Evolutionary conservation across 2,797 vertebrate genomes (phyloP), one percentile per base, ranked within the genome.

Genomic region (Chloroceryle amazona): DNA sequence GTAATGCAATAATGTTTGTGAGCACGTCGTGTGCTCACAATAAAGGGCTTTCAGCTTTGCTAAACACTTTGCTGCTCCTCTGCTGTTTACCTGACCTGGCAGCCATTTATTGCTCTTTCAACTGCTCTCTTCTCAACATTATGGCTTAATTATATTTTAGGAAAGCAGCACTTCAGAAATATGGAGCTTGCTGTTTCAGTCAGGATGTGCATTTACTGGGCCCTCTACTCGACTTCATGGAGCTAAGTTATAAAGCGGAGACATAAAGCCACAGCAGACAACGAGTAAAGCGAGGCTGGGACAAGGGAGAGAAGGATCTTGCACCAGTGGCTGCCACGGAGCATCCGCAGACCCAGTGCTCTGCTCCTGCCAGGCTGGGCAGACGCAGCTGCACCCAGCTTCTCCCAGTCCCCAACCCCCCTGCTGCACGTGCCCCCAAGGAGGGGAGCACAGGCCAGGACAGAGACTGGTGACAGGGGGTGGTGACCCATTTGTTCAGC

Each of bases 101-200:
- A 95, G 91, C 82, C 89, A 83, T 84, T 97, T 91, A 96, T 42
- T 86, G 94, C 95, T 89, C 89, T 41, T 81, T 68, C 95, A 79
- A 67, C 9, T 7, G 79, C 96, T 87, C 31, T 14, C 72, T 90
- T 91, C 94, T 57, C 42, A 96, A 88, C 94, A 63, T 96, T 94
- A 96, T 6, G 42, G 70, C 96, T 96, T 95, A 96, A 96, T 97
- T 91, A 89, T 79, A 68, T 95, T 86, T 92, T 17, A 72, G 93
- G 93, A 71, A 86, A 91, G 86, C 37, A 0, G 89, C 87, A 81
- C 93, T 93, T 75, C 0, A 42, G 93, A 89, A 91, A 80, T 60
- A 82, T 3, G 4, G 89, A 65, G 81, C 91, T 92, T 44, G 93
- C 91, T 63, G 86, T 49, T 75, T 60, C 78, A 4, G 28, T 44